Evolutionary conservation across 1,140 invertebrate species (phyloP).

Genomic region (Lepidurus arcticus): DNA sequence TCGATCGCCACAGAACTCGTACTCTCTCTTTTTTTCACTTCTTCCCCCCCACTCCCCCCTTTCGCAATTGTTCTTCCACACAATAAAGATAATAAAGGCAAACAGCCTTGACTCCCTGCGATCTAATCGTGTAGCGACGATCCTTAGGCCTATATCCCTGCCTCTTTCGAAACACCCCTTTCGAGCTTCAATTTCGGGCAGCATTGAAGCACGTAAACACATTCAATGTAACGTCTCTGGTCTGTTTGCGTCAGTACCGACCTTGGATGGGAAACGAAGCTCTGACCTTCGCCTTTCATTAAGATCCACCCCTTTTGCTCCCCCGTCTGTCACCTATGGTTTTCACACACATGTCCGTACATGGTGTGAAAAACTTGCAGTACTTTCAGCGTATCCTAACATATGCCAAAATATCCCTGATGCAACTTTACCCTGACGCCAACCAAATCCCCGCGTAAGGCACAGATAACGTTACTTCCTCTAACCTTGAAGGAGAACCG

Average conservation of each 20-base stretch:
- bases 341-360: not conserved
- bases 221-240: not conserved
- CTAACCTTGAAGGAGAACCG: not conserved
- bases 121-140: no score
- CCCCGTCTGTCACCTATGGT: not conserved
- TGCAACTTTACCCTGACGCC: not conserved
- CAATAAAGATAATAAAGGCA: no score
- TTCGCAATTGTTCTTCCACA: no score
- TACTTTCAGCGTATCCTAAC: not conserved
- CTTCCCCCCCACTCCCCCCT: no score
- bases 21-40: no score
- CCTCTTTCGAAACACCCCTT: no score
- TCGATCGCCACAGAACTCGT: not conserved
- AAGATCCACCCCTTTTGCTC: not conserved
- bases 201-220: no score
- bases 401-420: not conserved
- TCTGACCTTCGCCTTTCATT: not conserved
- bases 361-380: not conserved
- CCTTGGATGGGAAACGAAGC: not conserved
- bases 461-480: conserved; percentile 19
- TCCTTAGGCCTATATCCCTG: no score
- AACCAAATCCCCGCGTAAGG: not conserved
- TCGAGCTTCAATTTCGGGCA: no score
- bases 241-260: not conserved
- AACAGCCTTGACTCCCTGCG: no score